Percentiles rank a stretch among this genome's conserved stretches.
Evolutionary conservation across 2,113 vertebrate genomes (phyloP).

Genomic region (Apaloderma vittatum): DNA sequence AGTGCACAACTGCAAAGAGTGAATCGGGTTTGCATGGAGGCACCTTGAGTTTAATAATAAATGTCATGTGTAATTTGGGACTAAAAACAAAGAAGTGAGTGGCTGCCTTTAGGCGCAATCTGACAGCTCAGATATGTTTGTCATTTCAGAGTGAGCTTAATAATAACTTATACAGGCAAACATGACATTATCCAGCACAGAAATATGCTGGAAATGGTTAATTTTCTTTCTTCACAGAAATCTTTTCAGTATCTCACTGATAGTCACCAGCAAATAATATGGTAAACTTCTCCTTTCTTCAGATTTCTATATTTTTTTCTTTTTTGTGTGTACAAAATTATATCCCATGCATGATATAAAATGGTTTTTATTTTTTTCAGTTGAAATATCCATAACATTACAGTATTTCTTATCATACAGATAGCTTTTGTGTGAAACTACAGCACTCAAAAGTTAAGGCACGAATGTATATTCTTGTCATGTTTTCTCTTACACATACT

Average conservation of each 20-base stretch:
- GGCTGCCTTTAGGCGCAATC: neutral
- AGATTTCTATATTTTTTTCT: neutral
- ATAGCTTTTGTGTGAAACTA: neutral
- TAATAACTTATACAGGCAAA: slow-evolving; percentile 30
- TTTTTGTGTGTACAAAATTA: neutral
- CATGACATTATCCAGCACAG: neutral
- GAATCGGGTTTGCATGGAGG: slow-evolving; percentile 7
- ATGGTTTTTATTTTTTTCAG: neutral
- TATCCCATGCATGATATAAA: neutral
- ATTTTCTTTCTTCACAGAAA: neutral
- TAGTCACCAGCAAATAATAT: neutral
- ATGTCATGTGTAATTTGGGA: slow-evolving; percentile 42
- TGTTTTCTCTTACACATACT: neutral
- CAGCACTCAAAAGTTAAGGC: neutral
- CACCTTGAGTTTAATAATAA: slow-evolving; percentile 61
- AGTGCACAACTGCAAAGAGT: neutral
- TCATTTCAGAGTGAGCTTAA: neutral
- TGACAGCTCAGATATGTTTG: slow-evolving; percentile 33
- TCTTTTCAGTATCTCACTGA: neutral
- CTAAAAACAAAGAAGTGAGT: slow-evolving; percentile 30
- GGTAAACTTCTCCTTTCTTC: neutral
- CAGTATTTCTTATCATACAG: neutral
- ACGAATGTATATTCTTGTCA: neutral
- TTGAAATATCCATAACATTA: neutral
- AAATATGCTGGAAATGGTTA: neutral